Conservation (phyloP, 2,888 invertebrate genomes). For the Monochamus alternatus region DNA sequence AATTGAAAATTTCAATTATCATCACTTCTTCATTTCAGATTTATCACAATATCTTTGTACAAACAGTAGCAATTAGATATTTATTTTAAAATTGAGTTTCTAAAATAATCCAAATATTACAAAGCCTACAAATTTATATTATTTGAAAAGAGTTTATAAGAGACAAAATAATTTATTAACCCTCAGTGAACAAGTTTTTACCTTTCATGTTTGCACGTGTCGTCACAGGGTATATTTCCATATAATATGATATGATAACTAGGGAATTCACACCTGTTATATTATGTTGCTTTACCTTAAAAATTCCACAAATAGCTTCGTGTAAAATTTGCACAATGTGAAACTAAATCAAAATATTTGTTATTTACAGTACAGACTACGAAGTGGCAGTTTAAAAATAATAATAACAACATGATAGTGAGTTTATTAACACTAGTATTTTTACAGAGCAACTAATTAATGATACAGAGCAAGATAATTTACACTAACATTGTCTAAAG, state of each 20-base stretch:
- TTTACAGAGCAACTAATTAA: background rate
- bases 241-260: background rate
- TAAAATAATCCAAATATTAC: conserved; percentile 18
- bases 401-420: conserved; percentile 5
- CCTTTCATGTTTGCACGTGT: background rate
- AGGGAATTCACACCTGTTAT: too few relatives aligned
- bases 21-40: background rate
- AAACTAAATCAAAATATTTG: background rate
- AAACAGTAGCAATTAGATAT: conserved; percentile 16
- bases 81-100: conserved; percentile 13
- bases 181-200: conserved; percentile 1
- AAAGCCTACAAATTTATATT: conserved; percentile 25
- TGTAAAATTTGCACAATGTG: background rate
- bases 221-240: conserved; percentile 5
- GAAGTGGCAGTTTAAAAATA: background rate
- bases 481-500: too few relatives aligned
- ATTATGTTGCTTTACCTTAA: too few relatives aligned
- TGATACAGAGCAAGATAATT: too few relatives aligned
- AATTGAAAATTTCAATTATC: conserved; percentile 14
- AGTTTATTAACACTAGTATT: conserved; percentile 7
- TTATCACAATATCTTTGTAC: conserved; percentile 21
- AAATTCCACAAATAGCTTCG: too few relatives aligned
- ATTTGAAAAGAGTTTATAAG: conserved; percentile 27
- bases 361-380: background rate
- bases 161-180: conserved; percentile 34